phyloP scores from a whole-genome alignment of 2,888 invertebrate species.

The Phragmatobia fuliginosa region DNA sequence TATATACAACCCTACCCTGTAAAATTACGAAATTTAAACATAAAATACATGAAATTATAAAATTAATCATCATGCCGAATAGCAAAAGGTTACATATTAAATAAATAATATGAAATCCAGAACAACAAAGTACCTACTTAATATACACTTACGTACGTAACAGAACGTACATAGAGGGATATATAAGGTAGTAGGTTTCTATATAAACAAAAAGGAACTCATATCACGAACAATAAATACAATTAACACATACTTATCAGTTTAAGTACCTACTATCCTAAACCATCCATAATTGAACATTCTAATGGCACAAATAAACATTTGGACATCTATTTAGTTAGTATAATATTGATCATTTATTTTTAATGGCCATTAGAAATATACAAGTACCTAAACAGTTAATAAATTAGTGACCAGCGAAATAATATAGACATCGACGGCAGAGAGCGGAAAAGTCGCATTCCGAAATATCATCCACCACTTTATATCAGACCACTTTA shows the following conservation, averaged over 20 bases:
- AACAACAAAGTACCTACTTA: not conserved
- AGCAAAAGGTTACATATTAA: not conserved
- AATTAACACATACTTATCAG: conserved; percentile 26
- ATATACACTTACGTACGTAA: not conserved
- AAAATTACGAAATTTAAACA: not conserved
- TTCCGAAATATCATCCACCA: too few relatives aligned
- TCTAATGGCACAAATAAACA: conserved; percentile 44
- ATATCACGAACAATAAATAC: conserved; percentile 31
- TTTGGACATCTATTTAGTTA: not conserved
- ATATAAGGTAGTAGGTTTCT: conserved; percentile 2
- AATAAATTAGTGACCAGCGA: not conserved
- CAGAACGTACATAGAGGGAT: not conserved
- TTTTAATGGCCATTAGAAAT: not conserved
- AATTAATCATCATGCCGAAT: not conserved
- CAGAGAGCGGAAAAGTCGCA: too few relatives aligned
- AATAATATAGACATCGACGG: conserved; percentile 1
- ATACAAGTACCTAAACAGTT: not conserved
- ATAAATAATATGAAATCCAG: not conserved
- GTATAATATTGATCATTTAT: not conserved
- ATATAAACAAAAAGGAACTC: conserved; percentile 23
- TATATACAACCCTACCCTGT: not conserved
- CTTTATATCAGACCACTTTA: too few relatives aligned
- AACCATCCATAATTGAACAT: too few relatives aligned
- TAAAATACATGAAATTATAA: not conserved
- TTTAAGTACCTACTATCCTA: conserved; percentile 39